These are phyloP conservation scores for Apodemus agrarius DNA, from an alignment of 2,797 vertebrate species.

Conservation along the genomic window DNA sequence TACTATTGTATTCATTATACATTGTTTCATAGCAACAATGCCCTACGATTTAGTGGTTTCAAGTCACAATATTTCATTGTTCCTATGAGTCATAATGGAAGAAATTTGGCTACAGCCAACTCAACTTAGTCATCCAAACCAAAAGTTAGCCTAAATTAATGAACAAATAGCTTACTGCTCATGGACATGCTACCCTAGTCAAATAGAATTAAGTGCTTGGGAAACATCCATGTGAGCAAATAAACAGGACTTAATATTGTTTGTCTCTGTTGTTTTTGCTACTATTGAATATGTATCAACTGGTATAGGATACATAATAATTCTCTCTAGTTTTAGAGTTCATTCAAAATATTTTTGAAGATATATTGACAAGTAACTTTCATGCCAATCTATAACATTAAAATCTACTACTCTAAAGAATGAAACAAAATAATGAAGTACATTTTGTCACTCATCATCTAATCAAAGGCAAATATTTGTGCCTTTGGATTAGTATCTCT, in stretches of 20 bases:
- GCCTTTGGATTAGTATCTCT: not conserved
- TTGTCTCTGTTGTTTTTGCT: not conserved
- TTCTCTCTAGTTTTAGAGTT: not conserved
- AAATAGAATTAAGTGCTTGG: not conserved
- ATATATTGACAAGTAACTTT: not conserved
- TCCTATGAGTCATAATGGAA: constrained; percentile 1
- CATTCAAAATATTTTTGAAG: not conserved
- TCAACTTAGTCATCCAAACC: not conserved
- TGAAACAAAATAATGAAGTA: not conserved
- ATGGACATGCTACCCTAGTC: not conserved
- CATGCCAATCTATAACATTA: not conserved
- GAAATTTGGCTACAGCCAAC: not conserved
- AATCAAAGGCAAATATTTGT: not conserved
- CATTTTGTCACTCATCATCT: not conserved
- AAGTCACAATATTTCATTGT: not conserved
- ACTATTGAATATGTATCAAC: not conserved
- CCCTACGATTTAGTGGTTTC: not conserved
- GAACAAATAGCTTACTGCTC: not conserved
- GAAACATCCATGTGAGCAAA: not conserved
- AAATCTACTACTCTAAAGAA: not conserved
- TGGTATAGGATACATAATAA: not conserved
- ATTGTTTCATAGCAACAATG: not conserved
- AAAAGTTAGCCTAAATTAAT: not conserved
- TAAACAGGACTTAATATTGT: not conserved
- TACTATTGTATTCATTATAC: not conserved